A percentile compares a stretch with the other conserved stretches of the same genome.
Conservation (phyloP, 2,113 vertebrate genomes). For the Vimba vimba region DNA sequence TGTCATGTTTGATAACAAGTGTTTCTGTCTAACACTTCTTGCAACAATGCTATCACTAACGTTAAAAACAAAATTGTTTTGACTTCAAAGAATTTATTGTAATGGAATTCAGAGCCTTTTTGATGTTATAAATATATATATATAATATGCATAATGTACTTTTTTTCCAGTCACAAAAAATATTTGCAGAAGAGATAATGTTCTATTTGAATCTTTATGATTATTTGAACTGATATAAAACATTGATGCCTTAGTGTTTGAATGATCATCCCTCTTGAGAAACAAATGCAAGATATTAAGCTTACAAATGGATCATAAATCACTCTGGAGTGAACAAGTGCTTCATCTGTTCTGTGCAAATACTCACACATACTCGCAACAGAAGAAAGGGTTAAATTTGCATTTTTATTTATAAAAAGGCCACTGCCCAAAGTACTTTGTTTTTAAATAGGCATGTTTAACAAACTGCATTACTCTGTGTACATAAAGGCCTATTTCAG, state of each 20-base stretch:
- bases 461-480: constrained; percentile 42
- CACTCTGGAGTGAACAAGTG: not conserved
- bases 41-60: not conserved
- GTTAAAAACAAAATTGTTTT: not conserved
- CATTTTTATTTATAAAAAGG: constrained; percentile 86
- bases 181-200: constrained; percentile 62
- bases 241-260: not conserved
- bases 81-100: not conserved
- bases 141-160: too few species aligned
- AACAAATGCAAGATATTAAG: not conserved
- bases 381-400: constrained; percentile 67
- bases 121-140: not conserved
- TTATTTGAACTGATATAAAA: not conserved
- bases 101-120: not conserved
- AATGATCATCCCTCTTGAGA: not conserved
- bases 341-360: not conserved
- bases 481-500: constrained; percentile 40
- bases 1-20: not conserved
- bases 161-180: constrained; percentile 63
- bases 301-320: not conserved
- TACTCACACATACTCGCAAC: not conserved
- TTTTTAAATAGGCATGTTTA: constrained; percentile 54
- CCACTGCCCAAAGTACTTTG: constrained; percentile 86
- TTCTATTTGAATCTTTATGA: not conserved
- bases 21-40: not conserved